Conservation (phyloP, 2,797 vertebrate genomes). For the Epinephelus coioides region DNA sequence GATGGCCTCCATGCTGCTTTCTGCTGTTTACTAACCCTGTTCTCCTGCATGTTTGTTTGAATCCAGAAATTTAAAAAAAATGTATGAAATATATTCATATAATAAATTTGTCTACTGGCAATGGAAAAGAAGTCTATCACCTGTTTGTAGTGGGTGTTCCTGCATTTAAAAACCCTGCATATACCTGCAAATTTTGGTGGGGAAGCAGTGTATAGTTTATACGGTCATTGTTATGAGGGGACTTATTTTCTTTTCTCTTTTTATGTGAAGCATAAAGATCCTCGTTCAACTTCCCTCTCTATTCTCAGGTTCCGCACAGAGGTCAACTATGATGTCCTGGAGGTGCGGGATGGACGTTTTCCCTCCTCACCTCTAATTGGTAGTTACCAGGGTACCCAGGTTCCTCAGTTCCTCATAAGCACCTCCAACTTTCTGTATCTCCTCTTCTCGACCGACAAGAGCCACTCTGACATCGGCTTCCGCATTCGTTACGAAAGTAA, state of each 20-base stretch:
- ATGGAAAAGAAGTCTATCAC: too few species aligned
- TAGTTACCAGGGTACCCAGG: slow-evolving; percentile 97
- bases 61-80: too few species aligned
- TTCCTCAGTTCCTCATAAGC: slow-evolving; percentile 99
- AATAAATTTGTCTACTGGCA: too few species aligned
- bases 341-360: slow-evolving; percentile 95
- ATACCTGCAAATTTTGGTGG: too few species aligned
- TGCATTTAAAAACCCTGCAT: too few species aligned
- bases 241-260: not conserved
- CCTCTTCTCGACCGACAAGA: slow-evolving; percentile 98
- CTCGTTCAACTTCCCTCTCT: not conserved
- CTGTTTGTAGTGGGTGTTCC: too few species aligned
- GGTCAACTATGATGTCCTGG: slow-evolving; percentile 97
- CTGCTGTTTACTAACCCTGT: too few species aligned
- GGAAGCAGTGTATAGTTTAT: too few species aligned
- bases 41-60: too few species aligned
- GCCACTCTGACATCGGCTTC: slow-evolving; percentile 97
- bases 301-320: slow-evolving; percentile 94
- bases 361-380: slow-evolving; percentile 95
- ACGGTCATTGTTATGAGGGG: not conserved
- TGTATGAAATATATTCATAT: too few species aligned
- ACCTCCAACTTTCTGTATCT: slow-evolving; percentile 97
- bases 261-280: not conserved
- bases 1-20: too few species aligned
- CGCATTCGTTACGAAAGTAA: slow-evolving; percentile 98